Base-by-base conservation (phyloP, 2,113 vertebrate species). In the Panthera leo region DNA sequence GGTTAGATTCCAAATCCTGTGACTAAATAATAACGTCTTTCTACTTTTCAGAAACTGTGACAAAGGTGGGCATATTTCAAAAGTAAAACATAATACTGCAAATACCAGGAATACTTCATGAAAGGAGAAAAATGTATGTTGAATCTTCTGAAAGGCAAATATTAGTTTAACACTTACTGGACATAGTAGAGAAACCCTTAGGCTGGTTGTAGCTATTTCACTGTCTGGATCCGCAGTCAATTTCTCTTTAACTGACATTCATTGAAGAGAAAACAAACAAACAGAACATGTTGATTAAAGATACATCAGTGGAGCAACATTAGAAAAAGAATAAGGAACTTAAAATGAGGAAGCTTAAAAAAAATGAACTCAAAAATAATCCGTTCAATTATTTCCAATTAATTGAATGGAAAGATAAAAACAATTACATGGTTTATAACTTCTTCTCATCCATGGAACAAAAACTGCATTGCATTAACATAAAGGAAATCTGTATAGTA, bases 181-280 rank as follows among this genome's bases (percentile, higher is more conserved):
- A 98, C 99, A 99, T n/a, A 99, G 99, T 23, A 99, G 99, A 65
- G 99, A 99, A 97, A 99, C 99, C 95, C 99, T 99, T 88, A 99
- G 99, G 98, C 99, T 99, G 97, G 99, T 99, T 14, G 99, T 99
- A 96, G 99, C 99, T 85, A 99, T 99, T 99, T 99, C 99, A 98
- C 99, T 99, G 99, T 99, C 99, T n/a, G 99, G 99, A 96, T 99
- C 99, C 0, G 99, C 99, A 42, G 99, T 99, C 97, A 99, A 98
- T 95, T 99, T 99, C 98, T 99, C 99, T 99, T 99, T 99, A 98
- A 99, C 99, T 99, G 98, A 36, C 34, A 93, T 89, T 94, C 55
- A 89, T 95, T 96, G 83, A 96, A 98, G 97, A 95, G 94, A 98
- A 93, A 96, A 97, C 45, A 87, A 94, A 93, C 36, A 97, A 91